Conservation (phyloP, 2,888 invertebrate genomes). For the Branchipolynoe longqiensis region DNA sequence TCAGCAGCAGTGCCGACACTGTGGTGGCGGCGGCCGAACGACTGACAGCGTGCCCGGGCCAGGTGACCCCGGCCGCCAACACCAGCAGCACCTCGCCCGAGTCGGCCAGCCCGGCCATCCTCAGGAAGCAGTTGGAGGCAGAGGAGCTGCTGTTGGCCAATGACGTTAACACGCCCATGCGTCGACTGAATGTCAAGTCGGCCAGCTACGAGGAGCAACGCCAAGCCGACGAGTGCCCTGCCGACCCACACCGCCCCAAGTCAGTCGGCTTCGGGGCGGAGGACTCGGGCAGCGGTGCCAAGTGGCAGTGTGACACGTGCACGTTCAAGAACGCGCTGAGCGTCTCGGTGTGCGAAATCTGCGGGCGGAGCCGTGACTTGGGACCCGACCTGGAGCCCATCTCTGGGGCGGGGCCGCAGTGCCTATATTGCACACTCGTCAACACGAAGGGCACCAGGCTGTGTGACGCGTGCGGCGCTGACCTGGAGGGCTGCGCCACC, state of each 20-base stretch:
- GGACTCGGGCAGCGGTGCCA: neutral
- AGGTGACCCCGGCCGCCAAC: neutral
- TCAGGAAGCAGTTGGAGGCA: neutral
- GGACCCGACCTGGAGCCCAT: conserved; percentile 37
- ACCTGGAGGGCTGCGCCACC: conserved; percentile 47
- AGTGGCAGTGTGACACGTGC: conserved; percentile 54
- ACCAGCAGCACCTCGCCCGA: neutral
- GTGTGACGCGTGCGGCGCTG: conserved; percentile 47
- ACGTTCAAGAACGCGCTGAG: conserved; percentile 41
- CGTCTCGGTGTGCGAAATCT: conserved; percentile 52
- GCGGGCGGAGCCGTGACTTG: conserved; percentile 41
- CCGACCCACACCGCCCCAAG: conserved; percentile 31
- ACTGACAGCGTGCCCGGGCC: neutral
- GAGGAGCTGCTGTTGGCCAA: neutral
- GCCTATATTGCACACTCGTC: conserved; percentile 42
- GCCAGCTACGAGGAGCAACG: conserved; percentile 42
- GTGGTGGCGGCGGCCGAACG: conserved; percentile 36
- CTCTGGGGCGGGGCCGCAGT: conserved; percentile 32
- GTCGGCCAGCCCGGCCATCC: conserved; percentile 26
- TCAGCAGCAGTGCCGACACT: conserved; percentile 48
- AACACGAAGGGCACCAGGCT: conserved; percentile 42
- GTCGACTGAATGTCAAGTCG: conserved; percentile 45
- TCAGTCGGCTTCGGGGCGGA: conserved; percentile 14
- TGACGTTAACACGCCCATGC: neutral
- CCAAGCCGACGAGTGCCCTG: neutral